Percentiles rank a stretch among this genome's conserved stretches.
Evolutionary conservation across 2,113 vertebrate species (phyloP).

Genomic region (Ptychochromis oligacanthus): DNA sequence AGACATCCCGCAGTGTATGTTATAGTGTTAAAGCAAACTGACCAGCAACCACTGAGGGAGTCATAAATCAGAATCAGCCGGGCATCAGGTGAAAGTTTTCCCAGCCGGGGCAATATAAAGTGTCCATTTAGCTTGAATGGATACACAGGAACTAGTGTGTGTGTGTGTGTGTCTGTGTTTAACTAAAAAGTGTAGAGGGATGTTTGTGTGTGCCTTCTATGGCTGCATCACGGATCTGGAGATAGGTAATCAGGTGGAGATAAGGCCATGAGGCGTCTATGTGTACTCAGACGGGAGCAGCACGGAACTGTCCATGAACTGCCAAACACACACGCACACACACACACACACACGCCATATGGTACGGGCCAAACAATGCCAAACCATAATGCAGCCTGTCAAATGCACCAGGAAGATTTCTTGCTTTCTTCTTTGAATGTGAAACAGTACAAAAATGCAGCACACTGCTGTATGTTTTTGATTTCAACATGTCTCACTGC

Average conservation of each 20-base stretch:
- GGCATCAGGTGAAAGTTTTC: slow-evolving; percentile 76
- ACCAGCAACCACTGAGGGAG: background rate
- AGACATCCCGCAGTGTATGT: slow-evolving; percentile 13
- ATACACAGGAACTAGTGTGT: slow-evolving; percentile 16
- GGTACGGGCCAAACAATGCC: slow-evolving; percentile 49
- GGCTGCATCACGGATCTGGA: slow-evolving; percentile 71
- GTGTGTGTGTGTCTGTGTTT: slow-evolving; percentile 32
- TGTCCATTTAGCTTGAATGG: background rate
- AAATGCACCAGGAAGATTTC: background rate
- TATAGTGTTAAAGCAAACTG: slow-evolving; percentile 21
- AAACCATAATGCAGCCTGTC: background rate
- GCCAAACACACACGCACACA: slow-evolving; percentile 19
- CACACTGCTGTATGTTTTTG: background rate
- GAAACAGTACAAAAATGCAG: background rate
- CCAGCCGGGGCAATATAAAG: slow-evolving; percentile 47
- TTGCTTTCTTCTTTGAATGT: background rate
- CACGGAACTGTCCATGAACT: slow-evolving; percentile 73
- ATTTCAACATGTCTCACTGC: background rate
- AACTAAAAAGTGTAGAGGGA: background rate
- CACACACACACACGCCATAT: slow-evolving; percentile 57
- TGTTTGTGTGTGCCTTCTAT: slow-evolving; percentile 45
- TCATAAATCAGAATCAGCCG: slow-evolving; percentile 65
- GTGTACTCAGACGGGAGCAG: slow-evolving; percentile 81
- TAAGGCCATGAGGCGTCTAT: slow-evolving; percentile 67
- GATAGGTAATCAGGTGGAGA: slow-evolving; percentile 69